A percentile compares a stretch with the other conserved stretches of the same genome.
Conservation (phyloP, 1,140 invertebrate genomes). For the Aphelenchoides besseyi region DNA sequence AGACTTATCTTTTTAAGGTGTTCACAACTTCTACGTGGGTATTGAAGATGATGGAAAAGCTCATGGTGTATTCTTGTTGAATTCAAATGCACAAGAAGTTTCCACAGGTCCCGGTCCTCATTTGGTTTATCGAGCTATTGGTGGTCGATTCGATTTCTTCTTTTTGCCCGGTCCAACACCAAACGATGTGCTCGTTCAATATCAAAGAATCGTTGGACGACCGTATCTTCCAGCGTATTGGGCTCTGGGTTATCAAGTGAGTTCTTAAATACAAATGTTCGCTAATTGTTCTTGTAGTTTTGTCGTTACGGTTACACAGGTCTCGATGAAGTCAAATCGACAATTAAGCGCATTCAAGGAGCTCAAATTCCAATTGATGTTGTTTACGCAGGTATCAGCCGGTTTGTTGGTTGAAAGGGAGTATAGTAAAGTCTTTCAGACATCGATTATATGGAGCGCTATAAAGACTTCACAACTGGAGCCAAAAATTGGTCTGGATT, state of each 20-base stretch:
- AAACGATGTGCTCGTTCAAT: slow-evolving; percentile 66
- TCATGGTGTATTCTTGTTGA: slow-evolving; percentile 66
- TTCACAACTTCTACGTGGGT: slow-evolving; percentile 68
- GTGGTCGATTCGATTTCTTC: slow-evolving; percentile 64
- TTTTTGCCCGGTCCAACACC: slow-evolving; percentile 65
- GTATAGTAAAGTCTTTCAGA: too few species aligned
- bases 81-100: slow-evolving; percentile 65
- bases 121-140: slow-evolving; percentile 58
- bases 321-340: slow-evolving; percentile 21
- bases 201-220: slow-evolving; percentile 62
- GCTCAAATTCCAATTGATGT: slow-evolving; percentile 58
- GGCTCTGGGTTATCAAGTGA: slow-evolving; percentile 66
- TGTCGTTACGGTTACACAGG: slow-evolving; percentile 30
- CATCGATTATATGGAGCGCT: too few species aligned
- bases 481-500: slow-evolving; percentile 38
- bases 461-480: slow-evolving; percentile 13
- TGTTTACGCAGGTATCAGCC: slow-evolving; percentile 68
- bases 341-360: slow-evolving; percentile 14
- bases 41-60: slow-evolving; percentile 66
- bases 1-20: slow-evolving; percentile 51
- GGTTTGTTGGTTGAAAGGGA: too few species aligned
- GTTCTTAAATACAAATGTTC: too few species aligned
- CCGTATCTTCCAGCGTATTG: slow-evolving; percentile 65
- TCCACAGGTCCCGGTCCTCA: slow-evolving; percentile 55
- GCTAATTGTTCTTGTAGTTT: slow-evolving; percentile 8